Conservation (phyloP, 2,888 invertebrate genomes). For the Pachliopta kotzebuea region DNA sequence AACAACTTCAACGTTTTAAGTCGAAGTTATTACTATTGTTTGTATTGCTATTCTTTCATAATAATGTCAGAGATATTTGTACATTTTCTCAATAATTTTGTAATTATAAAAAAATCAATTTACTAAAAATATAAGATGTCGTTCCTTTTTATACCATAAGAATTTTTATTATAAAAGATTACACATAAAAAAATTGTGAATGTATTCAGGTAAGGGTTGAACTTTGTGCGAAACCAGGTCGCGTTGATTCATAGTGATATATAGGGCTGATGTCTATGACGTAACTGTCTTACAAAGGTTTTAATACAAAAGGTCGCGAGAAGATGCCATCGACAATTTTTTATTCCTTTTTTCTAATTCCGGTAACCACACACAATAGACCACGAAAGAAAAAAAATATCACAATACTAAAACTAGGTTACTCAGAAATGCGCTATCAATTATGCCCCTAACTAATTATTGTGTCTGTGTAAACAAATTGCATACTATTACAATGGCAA, state of each 20-base stretch:
- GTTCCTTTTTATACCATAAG: not conserved
- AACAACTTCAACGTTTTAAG: too few relatives aligned
- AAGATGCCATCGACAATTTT: not conserved
- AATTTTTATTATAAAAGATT: not conserved
- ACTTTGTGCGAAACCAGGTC: conserved; percentile 24
- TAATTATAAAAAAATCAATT: too few relatives aligned
- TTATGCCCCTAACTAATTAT: conserved; percentile 6
- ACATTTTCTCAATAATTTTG: too few relatives aligned
- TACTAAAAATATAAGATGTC: not conserved
- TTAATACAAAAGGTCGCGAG: conserved; percentile 14
- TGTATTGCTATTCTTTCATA: too few relatives aligned
- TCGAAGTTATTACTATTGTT: too few relatives aligned
- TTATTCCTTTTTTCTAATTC: not conserved
- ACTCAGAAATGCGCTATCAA: not conserved
- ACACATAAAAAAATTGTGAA: not conserved
- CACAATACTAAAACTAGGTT: not conserved
- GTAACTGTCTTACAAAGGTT: conserved; percentile 13
- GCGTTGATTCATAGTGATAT: conserved; percentile 15
- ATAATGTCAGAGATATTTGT: too few relatives aligned
- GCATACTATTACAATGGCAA: conserved; percentile 9
- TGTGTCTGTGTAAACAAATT: conserved; percentile 21
- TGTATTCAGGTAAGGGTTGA: conserved; percentile 13
- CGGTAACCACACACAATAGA: not conserved
- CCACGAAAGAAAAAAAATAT: not conserved
- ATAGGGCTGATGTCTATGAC: conserved; percentile 15